A percentile compares a stretch with the other conserved stretches of the same genome.
Evolutionary conservation across 1,140 invertebrate species (phyloP).

Genomic region (Platyura marginata): DNA sequence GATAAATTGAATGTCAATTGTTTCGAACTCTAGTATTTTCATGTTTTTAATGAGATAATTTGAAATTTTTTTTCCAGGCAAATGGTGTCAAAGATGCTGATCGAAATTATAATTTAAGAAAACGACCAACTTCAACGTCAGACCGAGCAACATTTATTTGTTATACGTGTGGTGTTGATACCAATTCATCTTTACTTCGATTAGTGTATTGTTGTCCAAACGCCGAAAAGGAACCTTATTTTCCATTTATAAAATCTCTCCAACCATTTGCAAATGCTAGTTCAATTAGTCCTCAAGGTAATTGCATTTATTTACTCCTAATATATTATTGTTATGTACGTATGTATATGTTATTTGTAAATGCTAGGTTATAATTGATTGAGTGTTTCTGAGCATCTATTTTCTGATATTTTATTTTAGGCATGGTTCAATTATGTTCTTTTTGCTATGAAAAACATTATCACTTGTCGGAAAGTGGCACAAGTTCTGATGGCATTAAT

Average conservation of each 20-base stretch:
- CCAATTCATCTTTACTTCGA: slow-evolving; percentile 52
- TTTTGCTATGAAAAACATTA: slow-evolving; percentile 36
- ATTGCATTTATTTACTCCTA: slow-evolving; percentile 5
- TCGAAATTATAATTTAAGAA: slow-evolving; percentile 58
- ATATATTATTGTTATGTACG: too few species aligned
- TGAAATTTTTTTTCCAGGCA: slow-evolving; percentile 26
- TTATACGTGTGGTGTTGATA: slow-evolving; percentile 69
- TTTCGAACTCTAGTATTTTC: too few species aligned
- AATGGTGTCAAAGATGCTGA: slow-evolving; percentile 53
- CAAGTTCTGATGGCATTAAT: slow-evolving; percentile 2
- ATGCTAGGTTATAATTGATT: not conserved
- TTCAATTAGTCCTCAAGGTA: slow-evolving; percentile 60
- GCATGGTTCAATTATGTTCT: slow-evolving; percentile 69
- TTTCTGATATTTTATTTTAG: slow-evolving; percentile 12
- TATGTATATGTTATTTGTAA: too few species aligned
- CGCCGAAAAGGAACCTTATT: slow-evolving; percentile 68
- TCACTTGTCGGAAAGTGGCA: slow-evolving; percentile 16
- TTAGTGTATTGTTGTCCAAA: slow-evolving; percentile 71
- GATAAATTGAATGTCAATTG: too few species aligned
- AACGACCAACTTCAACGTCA: slow-evolving; percentile 37
- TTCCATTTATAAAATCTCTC: slow-evolving; percentile 65
- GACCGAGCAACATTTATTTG: slow-evolving; percentile 66
- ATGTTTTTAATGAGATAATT: slow-evolving; percentile 1
- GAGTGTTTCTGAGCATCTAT: not conserved
- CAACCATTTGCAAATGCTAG: slow-evolving; percentile 62